These are phyloP conservation scores for Ormyrus pomaceus DNA, from an alignment of 2,888 invertebrate genomes.

Conservation along the genomic window DNA sequence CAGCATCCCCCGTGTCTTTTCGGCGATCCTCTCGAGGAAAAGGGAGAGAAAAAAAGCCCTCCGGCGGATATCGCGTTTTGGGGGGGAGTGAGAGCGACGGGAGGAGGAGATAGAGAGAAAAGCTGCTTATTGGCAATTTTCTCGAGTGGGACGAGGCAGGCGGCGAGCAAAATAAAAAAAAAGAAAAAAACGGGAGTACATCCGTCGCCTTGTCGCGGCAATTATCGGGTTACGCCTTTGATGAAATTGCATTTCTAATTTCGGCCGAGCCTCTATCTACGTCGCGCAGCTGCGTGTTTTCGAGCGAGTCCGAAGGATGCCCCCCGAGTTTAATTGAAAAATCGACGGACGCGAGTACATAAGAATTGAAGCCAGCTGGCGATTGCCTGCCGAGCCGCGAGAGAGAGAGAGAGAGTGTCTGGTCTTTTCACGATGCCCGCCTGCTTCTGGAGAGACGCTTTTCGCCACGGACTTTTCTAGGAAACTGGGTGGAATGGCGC, in stretches of 20 bases:
- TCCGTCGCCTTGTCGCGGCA: not conserved
- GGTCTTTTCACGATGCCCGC: too few species aligned
- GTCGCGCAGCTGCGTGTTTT: not conserved
- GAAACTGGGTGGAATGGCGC: too few species aligned
- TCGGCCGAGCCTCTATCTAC: not conserved
- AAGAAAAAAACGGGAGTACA: not conserved
- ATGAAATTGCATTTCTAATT: conserved; percentile 30
- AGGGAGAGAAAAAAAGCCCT: too few species aligned
- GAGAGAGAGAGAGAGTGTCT: too few species aligned
- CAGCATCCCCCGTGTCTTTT: too few species aligned
- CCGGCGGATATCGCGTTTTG: too few species aligned
- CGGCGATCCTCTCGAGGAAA: too few species aligned
- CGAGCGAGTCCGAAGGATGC: not conserved
- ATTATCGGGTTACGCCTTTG: conserved; percentile 29
- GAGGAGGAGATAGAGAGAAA: not conserved
- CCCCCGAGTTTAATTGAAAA: conserved; percentile 37
- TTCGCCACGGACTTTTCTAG: too few species aligned
- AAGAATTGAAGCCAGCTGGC: not conserved
- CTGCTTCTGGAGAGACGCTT: too few species aligned
- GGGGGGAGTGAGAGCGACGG: not conserved
- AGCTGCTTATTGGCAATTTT: conserved; percentile 32
- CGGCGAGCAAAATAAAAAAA: not conserved
- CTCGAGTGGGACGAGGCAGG: not conserved
- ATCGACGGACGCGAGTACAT: not conserved
- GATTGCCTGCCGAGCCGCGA: not conserved